A percentile compares a stretch with the other conserved stretches of the same genome.
Conservation (phyloP, 2,888 invertebrate species). For the Cataglyphis altisquamis region DNA sequence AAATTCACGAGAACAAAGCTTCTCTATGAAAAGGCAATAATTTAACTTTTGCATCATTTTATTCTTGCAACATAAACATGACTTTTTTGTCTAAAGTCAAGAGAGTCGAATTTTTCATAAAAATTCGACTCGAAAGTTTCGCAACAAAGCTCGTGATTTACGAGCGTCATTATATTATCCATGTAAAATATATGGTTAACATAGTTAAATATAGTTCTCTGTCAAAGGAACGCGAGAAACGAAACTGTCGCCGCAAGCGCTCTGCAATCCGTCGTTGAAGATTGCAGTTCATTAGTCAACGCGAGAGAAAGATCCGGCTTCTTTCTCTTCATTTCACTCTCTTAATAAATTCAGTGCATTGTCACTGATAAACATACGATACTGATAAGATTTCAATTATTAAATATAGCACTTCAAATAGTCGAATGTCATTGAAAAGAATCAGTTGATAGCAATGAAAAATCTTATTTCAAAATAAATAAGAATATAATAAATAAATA, state of each 20-base stretch:
- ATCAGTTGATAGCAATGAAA: too few species aligned
- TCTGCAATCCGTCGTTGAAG: slow-evolving; percentile 27
- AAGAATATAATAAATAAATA: too few species aligned
- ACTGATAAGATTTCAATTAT: too few species aligned
- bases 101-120: not conserved
- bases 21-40: too few species aligned
- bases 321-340: not conserved
- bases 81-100: too few species aligned
- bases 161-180: slow-evolving; percentile 12
- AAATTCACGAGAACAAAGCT: too few species aligned
- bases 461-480: too few species aligned
- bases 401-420: too few species aligned
- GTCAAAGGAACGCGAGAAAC: not conserved
- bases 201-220: slow-evolving; percentile 39
- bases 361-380: too few species aligned
- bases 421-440: too few species aligned
- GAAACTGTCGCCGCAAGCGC: slow-evolving; percentile 45
- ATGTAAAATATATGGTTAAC: slow-evolving; percentile 13
- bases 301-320: not conserved
- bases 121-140: not conserved
- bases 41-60: slow-evolving; percentile 15
- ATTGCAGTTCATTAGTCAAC: slow-evolving; percentile 23
- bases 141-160: slow-evolving; percentile 16
- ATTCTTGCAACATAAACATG: not conserved
- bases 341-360: too few species aligned